phyloP scores from a whole-genome alignment of 2,888 invertebrate species.

The Yponomeuta sedellus region DNA sequence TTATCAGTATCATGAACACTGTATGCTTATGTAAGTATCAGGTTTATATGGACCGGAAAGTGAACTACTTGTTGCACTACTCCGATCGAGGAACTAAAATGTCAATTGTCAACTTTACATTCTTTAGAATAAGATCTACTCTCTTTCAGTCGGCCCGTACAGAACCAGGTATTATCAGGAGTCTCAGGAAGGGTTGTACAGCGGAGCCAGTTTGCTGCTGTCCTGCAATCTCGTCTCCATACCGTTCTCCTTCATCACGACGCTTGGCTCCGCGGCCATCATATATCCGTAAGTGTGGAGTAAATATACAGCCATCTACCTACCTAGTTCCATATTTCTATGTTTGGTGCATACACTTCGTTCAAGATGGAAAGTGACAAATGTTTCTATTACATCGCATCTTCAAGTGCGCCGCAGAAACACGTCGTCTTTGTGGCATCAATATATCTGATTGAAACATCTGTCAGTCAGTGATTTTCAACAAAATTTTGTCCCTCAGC shows the following conservation, averaged over 20 bases:
- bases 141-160: constrained; percentile 82
- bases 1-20: constrained; percentile 82
- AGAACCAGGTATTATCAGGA: constrained; percentile 96
- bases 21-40: constrained; percentile 80
- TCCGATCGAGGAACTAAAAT: too few species aligned
- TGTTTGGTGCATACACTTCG: neutral
- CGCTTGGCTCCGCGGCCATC: constrained; percentile 83
- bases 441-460: too few species aligned
- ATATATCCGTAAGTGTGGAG: constrained; percentile 80
- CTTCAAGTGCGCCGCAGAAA: too few species aligned
- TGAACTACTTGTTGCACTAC: neutral
- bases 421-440: too few species aligned
- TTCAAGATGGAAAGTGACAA: too few species aligned
- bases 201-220: constrained; percentile 88
- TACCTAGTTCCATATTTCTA: too few species aligned
- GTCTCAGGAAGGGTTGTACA: constrained; percentile 91
- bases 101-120: too few species aligned
- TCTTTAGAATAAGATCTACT: neutral
- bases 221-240: constrained; percentile 88
- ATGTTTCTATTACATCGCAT: too few species aligned
- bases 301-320: neutral
- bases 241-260: constrained; percentile 87
- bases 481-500: too few species aligned
- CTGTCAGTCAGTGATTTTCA: too few species aligned
- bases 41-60: neutral